These are phyloP conservation scores for Atrichornis clamosus DNA, from an alignment of 2,113 vertebrate species.

Conservation along the genomic window DNA sequence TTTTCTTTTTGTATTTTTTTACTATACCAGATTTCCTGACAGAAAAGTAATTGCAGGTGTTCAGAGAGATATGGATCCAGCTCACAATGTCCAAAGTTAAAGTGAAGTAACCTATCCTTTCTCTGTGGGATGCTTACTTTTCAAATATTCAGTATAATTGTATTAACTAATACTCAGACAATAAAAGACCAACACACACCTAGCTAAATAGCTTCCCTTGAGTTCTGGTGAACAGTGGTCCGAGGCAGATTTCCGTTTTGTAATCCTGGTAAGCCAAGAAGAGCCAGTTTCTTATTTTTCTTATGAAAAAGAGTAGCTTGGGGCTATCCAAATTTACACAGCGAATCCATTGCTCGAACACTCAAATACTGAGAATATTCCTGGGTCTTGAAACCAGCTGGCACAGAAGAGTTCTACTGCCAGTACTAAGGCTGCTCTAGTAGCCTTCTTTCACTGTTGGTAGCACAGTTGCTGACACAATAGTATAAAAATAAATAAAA, in stretches of 20 bases:
- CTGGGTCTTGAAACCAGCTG: background rate
- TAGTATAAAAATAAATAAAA: background rate
- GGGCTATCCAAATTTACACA: background rate
- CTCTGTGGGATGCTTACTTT: background rate
- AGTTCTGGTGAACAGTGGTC: background rate
- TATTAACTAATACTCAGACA: background rate
- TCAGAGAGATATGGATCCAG: background rate
- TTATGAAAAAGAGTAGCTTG: background rate
- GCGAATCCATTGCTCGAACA: background rate
- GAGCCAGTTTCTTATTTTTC: background rate
- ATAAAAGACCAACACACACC: background rate
- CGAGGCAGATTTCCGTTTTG: background rate
- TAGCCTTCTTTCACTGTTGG: background rate
- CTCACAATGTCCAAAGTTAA: background rate
- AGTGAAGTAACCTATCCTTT: background rate
- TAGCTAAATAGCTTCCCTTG: background rate
- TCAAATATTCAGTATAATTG: background rate
- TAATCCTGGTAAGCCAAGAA: background rate
- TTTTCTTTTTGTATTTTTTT: background rate
- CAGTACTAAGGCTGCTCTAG: background rate
- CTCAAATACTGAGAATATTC: background rate
- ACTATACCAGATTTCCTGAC: background rate
- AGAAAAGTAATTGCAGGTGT: background rate
- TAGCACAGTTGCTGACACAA: background rate
- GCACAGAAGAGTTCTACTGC: background rate